These are phyloP conservation scores for Gobionotothen gibberifrons DNA, from an alignment of 2,797 vertebrate genomes.

Conservation along the genomic window DNA sequence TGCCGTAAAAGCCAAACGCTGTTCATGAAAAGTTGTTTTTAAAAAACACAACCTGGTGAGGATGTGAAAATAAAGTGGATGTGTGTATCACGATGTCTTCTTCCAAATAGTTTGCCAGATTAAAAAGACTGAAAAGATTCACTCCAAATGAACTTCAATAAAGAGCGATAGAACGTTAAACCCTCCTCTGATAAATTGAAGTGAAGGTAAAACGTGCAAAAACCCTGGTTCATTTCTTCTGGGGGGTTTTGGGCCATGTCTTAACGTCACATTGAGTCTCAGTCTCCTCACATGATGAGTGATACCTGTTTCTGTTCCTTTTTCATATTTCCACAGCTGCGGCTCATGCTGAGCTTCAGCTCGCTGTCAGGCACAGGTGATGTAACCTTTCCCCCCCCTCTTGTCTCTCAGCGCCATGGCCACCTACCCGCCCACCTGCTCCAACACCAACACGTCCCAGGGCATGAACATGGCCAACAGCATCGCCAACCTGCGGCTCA, in stretches of 20 bases:
- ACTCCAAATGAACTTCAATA: not conserved
- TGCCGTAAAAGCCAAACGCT: not conserved
- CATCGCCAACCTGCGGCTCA: conserved; percentile 99
- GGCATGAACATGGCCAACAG: conserved; percentile 99
- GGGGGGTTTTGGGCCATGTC: not conserved
- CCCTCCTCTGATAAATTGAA: not conserved
- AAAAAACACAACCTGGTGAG: not conserved
- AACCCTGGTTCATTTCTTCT: conserved; percentile 5
- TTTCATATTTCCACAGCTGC: conserved; percentile 54
- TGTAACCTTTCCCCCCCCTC: conserved; percentile 54
- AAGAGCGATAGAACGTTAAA: too few species aligned
- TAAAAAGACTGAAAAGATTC: not conserved
- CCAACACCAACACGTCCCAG: conserved; percentile 92
- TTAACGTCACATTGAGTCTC: conserved; percentile 24
- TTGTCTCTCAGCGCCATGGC: conserved; percentile 91
- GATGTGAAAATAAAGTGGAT: not conserved
- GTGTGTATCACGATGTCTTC: not conserved
- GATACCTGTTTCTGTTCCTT: conserved; percentile 8
- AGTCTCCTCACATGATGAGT: conserved; percentile 3
- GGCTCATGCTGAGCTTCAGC: conserved; percentile 35
- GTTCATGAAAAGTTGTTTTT: not conserved
- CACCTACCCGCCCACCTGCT: conserved; percentile 94
- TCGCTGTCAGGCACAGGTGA: conserved; percentile 38
- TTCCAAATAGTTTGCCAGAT: not conserved
- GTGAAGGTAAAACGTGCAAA: conserved; percentile 14